A percentile compares a stretch with the other conserved stretches of the same genome.
These are phyloP conservation scores for Panurus biarmicus DNA, from an alignment of 2,113 vertebrate species.

Conservation along the genomic window DNA sequence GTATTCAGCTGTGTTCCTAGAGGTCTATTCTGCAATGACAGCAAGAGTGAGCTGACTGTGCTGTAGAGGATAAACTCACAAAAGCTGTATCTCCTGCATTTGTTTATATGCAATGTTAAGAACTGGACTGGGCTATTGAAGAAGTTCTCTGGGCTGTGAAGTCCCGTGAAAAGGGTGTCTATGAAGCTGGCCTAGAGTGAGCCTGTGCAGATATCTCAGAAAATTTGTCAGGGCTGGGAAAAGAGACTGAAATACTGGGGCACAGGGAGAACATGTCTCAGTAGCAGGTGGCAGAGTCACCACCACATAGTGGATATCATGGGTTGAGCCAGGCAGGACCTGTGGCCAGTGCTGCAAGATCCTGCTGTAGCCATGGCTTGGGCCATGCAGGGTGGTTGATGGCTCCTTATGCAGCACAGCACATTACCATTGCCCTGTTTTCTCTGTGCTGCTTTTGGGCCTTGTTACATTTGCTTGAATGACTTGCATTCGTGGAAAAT, in stretches of 20 bases:
- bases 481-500: background rate
- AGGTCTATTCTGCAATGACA: background rate
- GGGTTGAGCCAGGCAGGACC: background rate
- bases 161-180: background rate
- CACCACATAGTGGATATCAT: fast-evolving
- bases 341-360: background rate
- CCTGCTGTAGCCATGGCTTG: background rate
- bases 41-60: background rate
- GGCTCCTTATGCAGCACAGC: background rate
- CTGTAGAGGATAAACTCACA: background rate
- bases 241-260: background rate
- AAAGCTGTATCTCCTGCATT: background rate
- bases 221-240: background rate
- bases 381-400: background rate
- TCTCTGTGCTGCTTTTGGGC: background rate
- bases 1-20: background rate
- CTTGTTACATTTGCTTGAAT: background rate
- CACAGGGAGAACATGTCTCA: background rate
- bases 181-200: background rate
- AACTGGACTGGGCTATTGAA: background rate
- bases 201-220: background rate
- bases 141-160: background rate
- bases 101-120: background rate
- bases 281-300: background rate
- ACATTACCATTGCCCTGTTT: background rate